These are phyloP conservation scores for Papilio elwesi DNA, from an alignment of 2,888 invertebrate species.

Conservation along the genomic window DNA sequence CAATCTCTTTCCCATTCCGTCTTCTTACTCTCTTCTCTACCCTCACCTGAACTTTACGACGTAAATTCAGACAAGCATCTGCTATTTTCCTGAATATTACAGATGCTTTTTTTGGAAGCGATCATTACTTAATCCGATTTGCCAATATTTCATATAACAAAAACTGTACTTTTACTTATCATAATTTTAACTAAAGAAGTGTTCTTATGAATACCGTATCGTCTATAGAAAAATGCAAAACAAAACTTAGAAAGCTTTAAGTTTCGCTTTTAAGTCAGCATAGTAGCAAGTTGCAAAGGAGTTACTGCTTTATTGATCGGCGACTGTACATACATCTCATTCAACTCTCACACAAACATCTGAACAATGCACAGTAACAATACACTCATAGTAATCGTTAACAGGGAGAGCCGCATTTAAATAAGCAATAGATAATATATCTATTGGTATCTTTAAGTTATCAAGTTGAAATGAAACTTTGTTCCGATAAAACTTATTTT, in stretches of 20 bases:
- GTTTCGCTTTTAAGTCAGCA: neutral
- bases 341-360: neutral
- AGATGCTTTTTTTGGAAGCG: neutral
- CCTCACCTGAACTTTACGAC: too few relatives aligned
- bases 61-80: too few relatives aligned
- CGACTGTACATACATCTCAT: neutral
- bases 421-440: too few relatives aligned
- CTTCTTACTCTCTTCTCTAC: too few relatives aligned
- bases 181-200: neutral
- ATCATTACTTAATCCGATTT: neutral
- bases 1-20: too few relatives aligned
- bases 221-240: neutral
- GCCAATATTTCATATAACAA: neutral
- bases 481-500: too few relatives aligned
- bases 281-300: neutral
- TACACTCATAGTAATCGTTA: conserved; percentile 1
- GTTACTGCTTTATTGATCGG: neutral
- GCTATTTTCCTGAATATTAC: too few relatives aligned
- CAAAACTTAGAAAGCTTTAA: conserved; percentile 13
- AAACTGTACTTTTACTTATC: neutral
- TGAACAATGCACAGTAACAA: neutral
- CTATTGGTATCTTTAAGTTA: too few relatives aligned
- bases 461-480: too few relatives aligned
- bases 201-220: neutral
- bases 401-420: neutral